Evolutionary conservation across 2,797 vertebrate genomes (phyloP).

Genomic region (Austrolebias charrua): DNA sequence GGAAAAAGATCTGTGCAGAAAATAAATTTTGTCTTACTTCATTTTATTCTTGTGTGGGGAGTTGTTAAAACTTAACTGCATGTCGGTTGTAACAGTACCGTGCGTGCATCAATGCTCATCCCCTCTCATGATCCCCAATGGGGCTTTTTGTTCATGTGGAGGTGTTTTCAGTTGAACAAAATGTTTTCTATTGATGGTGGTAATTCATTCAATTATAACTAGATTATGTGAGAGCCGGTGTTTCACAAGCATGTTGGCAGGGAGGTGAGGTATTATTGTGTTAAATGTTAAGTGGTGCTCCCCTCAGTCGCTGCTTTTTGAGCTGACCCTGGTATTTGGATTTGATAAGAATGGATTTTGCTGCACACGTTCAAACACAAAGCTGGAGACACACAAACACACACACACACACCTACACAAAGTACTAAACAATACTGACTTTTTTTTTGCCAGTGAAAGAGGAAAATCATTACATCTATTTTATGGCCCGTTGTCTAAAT

Average conservation of each 20-base stretch:
- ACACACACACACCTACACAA: slow-evolving; percentile 7
- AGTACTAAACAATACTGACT: slow-evolving; percentile 6
- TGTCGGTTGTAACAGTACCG: too few species aligned
- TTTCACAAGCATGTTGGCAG: slow-evolving; percentile 43
- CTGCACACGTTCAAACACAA: slow-evolving; percentile 12
- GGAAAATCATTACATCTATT: slow-evolving; percentile 36
- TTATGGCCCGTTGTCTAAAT: slow-evolving; percentile 41
- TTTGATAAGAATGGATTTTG: slow-evolving; percentile 60
- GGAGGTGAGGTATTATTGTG: slow-evolving; percentile 38
- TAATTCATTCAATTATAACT: slow-evolving; percentile 60
- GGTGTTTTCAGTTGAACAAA: slow-evolving; percentile 31
- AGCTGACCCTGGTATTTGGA: slow-evolving; percentile 58
- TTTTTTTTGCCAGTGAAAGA: slow-evolving; percentile 11
- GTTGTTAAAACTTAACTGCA: too few species aligned
- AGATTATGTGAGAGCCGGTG: slow-evolving; percentile 40
- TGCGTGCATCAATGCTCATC: slow-evolving; percentile 27
- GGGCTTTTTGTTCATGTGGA: slow-evolving; percentile 14
- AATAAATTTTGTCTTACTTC: too few species aligned
- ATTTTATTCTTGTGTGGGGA: too few species aligned
- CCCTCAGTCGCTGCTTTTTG: slow-evolving; percentile 44
- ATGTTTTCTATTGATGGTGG: slow-evolving; percentile 25
- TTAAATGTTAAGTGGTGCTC: slow-evolving; percentile 69
- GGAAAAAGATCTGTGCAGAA: too few species aligned
- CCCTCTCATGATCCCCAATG: slow-evolving; percentile 6
- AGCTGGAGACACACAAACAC: not conserved